Evolutionary conservation across 2,797 vertebrate genomes (phyloP).

Genomic region (Danio aesculapii): DNA sequence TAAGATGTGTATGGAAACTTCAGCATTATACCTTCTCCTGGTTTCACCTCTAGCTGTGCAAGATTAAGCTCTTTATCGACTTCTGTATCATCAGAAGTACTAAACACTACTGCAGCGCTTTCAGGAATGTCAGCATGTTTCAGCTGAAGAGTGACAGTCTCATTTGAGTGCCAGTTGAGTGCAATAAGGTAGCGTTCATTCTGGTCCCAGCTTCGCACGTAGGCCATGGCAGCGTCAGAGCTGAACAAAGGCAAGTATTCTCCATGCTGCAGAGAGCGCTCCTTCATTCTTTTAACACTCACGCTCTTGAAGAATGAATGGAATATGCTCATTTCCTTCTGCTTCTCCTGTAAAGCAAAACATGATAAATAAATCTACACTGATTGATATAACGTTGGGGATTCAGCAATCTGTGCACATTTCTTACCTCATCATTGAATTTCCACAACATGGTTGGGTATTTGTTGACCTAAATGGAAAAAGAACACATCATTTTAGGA

Average conservation of each 20-base stretch:
- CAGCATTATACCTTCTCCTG: constrained; percentile 79
- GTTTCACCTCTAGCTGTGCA: constrained; percentile 65
- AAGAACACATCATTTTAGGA: constrained; percentile 12
- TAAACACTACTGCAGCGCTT: constrained; percentile 69
- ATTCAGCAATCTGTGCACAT: background rate
- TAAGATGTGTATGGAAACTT: constrained; percentile 76
- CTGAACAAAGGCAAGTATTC: constrained; percentile 72
- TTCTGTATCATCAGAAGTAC: constrained; percentile 67
- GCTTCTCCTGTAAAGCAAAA: constrained; percentile 56
- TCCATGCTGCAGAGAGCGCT: constrained; percentile 83
- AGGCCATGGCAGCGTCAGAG: constrained; percentile 71
- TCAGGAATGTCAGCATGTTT: constrained; percentile 60
- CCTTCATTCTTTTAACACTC: constrained; percentile 78
- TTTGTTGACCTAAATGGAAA: constrained; percentile 58
- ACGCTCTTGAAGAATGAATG: constrained; percentile 72
- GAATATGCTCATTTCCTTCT: constrained; percentile 48
- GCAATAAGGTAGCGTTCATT: constrained; percentile 80
- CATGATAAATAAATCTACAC: background rate
- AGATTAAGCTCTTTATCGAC: constrained; percentile 57
- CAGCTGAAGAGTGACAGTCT: constrained; percentile 41
- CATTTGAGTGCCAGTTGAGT: constrained; percentile 77
- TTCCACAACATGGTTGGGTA: constrained; percentile 77
- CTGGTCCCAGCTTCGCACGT: constrained; percentile 87
- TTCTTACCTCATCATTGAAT: constrained; percentile 69
- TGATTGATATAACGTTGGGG: background rate